A percentile compares a stretch with the other conserved stretches of the same genome.
These are phyloP conservation scores for Pseudolycoriella hygida DNA, from an alignment of 2,888 invertebrate genomes.

Conservation along the genomic window DNA sequence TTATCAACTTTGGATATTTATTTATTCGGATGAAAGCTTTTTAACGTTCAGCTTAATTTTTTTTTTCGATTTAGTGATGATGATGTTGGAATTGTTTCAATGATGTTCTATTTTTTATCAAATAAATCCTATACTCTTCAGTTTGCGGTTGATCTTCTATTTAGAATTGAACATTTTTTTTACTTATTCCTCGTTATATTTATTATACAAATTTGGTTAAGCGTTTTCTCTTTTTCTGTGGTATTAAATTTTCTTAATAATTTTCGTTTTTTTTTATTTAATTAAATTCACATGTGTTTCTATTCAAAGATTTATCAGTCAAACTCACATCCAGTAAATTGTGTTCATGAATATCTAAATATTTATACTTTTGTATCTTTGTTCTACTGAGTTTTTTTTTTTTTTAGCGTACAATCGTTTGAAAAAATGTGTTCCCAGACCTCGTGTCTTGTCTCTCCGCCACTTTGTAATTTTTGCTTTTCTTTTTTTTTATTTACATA, in stretches of 20 bases:
- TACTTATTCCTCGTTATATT: too few relatives aligned
- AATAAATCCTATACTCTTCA: too few relatives aligned
- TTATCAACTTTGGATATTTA: too few relatives aligned
- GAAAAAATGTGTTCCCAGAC: conserved; percentile 5
- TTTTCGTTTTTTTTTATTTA: background rate
- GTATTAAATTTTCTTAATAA: background rate
- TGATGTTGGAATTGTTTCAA: too few relatives aligned
- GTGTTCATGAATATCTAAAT: background rate
- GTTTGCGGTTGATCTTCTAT: too few relatives aligned
- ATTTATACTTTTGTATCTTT: background rate
- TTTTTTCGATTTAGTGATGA: too few relatives aligned
- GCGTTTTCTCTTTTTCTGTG: background rate
- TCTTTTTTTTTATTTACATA: background rate
- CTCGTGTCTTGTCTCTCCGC: conserved; percentile 5
- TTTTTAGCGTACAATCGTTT: conserved; percentile 1
- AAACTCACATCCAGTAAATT: background rate
- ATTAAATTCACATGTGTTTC: background rate
- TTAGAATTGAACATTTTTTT: too few relatives aligned
- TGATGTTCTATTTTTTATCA: too few relatives aligned
- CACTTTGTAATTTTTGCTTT: background rate
- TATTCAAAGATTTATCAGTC: background rate
- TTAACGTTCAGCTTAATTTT: too few relatives aligned
- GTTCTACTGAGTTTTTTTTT: background rate
- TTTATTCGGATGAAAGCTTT: too few relatives aligned
- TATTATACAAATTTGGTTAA: too few relatives aligned